A percentile compares a stretch with the other conserved stretches of the same genome.
Evolutionary conservation across 2,888 invertebrate species (phyloP).

Genomic region (Steinernema carpocapsae): DNA sequence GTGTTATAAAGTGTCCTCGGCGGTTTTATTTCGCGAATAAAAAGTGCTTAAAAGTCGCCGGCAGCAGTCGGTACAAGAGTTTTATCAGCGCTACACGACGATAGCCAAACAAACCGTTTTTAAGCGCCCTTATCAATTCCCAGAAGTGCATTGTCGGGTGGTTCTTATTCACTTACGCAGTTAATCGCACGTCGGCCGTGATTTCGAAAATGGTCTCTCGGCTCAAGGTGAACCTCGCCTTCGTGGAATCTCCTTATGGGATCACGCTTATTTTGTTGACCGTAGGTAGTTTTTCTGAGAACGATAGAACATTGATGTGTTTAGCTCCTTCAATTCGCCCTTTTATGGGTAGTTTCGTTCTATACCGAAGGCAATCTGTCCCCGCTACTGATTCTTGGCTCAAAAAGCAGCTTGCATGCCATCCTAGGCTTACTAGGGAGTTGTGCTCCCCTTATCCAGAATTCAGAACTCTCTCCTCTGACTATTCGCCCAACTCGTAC

Average conservation of each 20-base stretch:
- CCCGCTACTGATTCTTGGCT: not conserved
- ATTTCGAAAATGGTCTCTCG: no score
- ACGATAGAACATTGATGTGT: not conserved
- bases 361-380: slow-evolving; percentile 5
- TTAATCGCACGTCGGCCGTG: not conserved
- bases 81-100: not conserved
- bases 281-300: not conserved
- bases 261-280: not conserved
- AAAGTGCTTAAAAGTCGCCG: not conserved
- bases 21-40: no score
- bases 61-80: not conserved
- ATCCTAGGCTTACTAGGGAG: no score
- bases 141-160: not conserved
- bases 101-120: not conserved
- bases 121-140: not conserved
- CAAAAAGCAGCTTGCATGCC: no score
- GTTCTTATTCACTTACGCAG: not conserved
- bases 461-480: no score
- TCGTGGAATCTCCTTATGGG: slow-evolving; percentile 7
- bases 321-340: not conserved
- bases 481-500: no score
- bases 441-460: no score
- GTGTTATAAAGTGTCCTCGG: no score
- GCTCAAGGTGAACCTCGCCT: slow-evolving; percentile 3
- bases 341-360: slow-evolving; percentile 14